Base-by-base conservation (phyloP, 1,140 invertebrate genomes). In the Eciton burchellii region DNA sequence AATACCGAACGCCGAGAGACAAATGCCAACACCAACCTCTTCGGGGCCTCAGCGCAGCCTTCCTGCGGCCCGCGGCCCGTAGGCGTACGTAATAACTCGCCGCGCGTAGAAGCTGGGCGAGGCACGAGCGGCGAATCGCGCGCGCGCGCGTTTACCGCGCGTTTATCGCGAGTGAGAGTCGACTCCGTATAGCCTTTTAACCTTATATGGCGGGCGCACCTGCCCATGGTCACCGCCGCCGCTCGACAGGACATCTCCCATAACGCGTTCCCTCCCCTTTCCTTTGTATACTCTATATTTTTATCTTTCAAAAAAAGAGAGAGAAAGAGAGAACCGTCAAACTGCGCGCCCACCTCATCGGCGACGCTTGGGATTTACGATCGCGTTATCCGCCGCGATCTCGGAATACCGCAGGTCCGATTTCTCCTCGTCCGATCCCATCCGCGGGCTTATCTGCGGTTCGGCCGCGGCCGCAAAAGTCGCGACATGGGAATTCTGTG, bases 191-290 rank as follows among this genome's bases (percentile, higher is more conserved):
- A 84, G 89, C 89, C 89, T 90, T 92, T 92, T 91, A 91, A 91
- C 90, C 91, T 91, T 91, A 91, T 91, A 91, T 84, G 87, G 89
- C 62, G 45, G 35, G 59, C 84, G 89, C 91, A 92, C 90, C 89
- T 91, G 90, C 89, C 84, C 83, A 56, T 73, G 35, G 35, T 6
- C 35, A 35, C 45, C 54, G 19, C 45, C 54, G 19, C 21, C 59
- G 47, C 24, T 35, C 88, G 87, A 87, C 89, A 88, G 81, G 85
- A 90, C 89, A 88, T 84, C 89, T 90, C 90, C 86, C 89, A 87
- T 89, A 90, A 89, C 56, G 77, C 68, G 77, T 82, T 81, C 74
- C 77, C 73, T 79, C 81, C 74, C 83, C 29, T 62, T 81, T 74
- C 56, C 52, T 59, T 60, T 70, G 56, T 24, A 49, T 21, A 29